Conservation (phyloP, 2,113 vertebrate species). For the Phrynosoma platyrhinos region DNA sequence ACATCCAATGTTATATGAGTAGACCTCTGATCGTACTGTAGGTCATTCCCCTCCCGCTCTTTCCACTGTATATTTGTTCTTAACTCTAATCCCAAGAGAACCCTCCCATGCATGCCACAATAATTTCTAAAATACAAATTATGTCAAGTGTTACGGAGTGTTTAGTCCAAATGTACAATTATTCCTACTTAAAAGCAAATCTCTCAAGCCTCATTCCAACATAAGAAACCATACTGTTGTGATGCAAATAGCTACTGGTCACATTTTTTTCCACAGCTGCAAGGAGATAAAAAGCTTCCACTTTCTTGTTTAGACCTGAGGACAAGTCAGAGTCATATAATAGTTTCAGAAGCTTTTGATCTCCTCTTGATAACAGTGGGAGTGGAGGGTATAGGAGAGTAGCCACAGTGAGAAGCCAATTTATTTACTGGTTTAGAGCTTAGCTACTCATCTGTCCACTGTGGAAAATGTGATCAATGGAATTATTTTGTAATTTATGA, state of each 20-base stretch:
- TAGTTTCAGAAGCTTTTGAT: neutral
- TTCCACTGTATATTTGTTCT: neutral
- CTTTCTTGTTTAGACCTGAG: neutral
- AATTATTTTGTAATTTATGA: neutral
- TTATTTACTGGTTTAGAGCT: neutral
- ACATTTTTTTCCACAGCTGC: neutral
- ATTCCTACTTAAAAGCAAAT: neutral
- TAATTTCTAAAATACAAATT: neutral
- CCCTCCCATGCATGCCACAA: neutral
- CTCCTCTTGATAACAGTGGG: too few species aligned
- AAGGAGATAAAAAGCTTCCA: neutral
- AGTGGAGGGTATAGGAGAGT: accelerated
- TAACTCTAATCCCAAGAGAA: too few species aligned
- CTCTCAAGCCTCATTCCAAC: too few species aligned
- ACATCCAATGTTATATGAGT: neutral
- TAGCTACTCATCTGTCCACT: neutral
- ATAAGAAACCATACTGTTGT: neutral
- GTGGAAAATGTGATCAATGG: neutral
- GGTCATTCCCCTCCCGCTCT: neutral
- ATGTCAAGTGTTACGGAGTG: neutral
- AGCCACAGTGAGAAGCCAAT: neutral
- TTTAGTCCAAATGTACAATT: neutral
- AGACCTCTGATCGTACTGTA: neutral
- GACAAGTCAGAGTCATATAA: neutral
- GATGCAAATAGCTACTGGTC: too few species aligned